Evolutionary conservation across 2,797 vertebrate genomes (phyloP).

Genomic region (Todus mexicanus): DNA sequence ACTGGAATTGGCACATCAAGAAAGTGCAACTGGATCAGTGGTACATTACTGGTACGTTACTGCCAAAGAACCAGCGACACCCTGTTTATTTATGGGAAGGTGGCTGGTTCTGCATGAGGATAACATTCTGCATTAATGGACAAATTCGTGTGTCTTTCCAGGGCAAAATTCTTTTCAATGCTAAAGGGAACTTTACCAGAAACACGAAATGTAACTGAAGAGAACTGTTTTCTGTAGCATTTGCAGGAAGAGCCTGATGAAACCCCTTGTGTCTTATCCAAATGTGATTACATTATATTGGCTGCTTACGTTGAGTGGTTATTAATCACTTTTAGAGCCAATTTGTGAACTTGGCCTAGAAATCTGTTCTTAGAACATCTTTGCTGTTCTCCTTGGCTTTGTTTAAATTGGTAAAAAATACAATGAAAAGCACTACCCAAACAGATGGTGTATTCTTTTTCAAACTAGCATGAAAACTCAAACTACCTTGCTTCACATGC

Average conservation of each 20-base stretch:
- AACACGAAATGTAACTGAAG: background rate
- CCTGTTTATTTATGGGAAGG: background rate
- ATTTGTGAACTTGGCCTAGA: conserved; percentile 15
- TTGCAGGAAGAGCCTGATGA: background rate
- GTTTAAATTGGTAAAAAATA: background rate
- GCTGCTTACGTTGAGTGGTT: conserved; percentile 1
- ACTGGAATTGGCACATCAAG: background rate
- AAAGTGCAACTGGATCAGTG: background rate
- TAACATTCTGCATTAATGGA: background rate
- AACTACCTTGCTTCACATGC: background rate
- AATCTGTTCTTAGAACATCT: background rate
- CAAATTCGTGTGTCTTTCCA: background rate
- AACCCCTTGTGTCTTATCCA: background rate
- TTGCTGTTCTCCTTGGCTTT: background rate
- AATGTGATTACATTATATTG: conserved; percentile 25
- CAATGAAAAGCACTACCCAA: background rate
- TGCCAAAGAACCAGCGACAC: background rate
- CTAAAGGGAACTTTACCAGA: background rate
- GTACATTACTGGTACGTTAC: background rate
- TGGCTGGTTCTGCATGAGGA: background rate
- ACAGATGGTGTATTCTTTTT: background rate
- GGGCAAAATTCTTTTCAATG: background rate
- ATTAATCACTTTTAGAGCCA: conserved; percentile 48
- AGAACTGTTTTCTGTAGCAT: background rate
- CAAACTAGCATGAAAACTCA: background rate